Evolutionary conservation across 2,888 invertebrate genomes (phyloP).

Genomic region (Girardia tigrina): DNA sequence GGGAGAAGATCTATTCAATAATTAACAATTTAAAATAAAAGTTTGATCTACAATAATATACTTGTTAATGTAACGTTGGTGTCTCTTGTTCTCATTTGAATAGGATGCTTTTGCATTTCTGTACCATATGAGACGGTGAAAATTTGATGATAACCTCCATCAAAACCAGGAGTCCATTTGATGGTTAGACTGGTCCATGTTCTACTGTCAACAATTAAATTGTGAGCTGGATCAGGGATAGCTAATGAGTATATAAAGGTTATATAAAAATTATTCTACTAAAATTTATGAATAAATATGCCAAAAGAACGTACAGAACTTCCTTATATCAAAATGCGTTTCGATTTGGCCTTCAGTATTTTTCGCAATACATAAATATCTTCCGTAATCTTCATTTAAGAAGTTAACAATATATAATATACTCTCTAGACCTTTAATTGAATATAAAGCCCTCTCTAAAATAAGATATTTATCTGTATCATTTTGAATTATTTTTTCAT

Average conservation of each 20-base stretch:
- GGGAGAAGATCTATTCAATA: background rate
- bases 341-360: background rate
- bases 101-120: background rate
- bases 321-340: background rate
- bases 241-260: background rate
- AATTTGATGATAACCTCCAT: background rate
- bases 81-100: background rate
- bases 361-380: background rate
- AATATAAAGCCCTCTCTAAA: background rate
- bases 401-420: background rate
- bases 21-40: background rate
- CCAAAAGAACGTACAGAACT: slow-evolving; percentile 5
- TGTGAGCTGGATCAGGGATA: slow-evolving; percentile 2
- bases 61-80: background rate
- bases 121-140: background rate
- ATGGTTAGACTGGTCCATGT: background rate
- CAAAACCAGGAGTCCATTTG: slow-evolving; percentile 3
- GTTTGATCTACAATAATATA: background rate
- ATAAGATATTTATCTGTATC: slow-evolving; percentile 13
- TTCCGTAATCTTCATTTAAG: background rate
- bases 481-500: background rate
- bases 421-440: background rate
- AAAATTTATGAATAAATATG: background rate
- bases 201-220: background rate
- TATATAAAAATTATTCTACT: background rate